Evolutionary conservation across 2,113 vertebrate genomes (phyloP).

Genomic region (Propithecus coquereli): DNA sequence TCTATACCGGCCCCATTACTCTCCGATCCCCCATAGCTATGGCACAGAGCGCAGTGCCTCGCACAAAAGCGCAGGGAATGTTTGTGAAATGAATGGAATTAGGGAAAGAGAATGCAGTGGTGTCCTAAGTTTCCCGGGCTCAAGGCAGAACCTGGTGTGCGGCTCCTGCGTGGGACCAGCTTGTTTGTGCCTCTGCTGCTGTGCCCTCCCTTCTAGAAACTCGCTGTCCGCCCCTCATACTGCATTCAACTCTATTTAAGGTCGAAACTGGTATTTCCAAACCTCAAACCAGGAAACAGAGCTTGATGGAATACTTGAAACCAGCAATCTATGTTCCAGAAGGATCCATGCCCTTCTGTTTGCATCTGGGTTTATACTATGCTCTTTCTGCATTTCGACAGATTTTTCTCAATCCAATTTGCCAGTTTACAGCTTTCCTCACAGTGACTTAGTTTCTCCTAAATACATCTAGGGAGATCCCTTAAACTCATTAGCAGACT

Average conservation of each 20-base stretch:
- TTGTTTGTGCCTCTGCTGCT: neutral
- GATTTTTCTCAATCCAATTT: neutral
- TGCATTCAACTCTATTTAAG: neutral
- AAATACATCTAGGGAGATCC: neutral
- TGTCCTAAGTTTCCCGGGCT: neutral
- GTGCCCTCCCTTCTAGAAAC: neutral
- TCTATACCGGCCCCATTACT: neutral
- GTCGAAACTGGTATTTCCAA: neutral
- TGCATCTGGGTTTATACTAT: neutral
- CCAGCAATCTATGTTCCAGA: neutral
- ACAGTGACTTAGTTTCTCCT: neutral
- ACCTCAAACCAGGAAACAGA: neutral
- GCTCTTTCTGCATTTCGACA: neutral
- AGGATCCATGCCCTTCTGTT: neutral
- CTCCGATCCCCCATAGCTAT: neutral
- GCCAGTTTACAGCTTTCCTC: neutral
- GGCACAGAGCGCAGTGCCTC: neutral
- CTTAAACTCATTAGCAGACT: neutral
- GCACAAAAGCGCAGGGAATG: neutral
- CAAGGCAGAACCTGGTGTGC: neutral
- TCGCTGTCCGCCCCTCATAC: neutral
- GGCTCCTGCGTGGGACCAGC: neutral
- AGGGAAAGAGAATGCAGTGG: neutral
- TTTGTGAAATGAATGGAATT: conserved; percentile 24
- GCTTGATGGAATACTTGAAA: neutral